A percentile compares a stretch with the other conserved stretches of the same genome.
phyloP scores from a whole-genome alignment of 2,888 invertebrate genomes.

The Euphydryas editha region DNA sequence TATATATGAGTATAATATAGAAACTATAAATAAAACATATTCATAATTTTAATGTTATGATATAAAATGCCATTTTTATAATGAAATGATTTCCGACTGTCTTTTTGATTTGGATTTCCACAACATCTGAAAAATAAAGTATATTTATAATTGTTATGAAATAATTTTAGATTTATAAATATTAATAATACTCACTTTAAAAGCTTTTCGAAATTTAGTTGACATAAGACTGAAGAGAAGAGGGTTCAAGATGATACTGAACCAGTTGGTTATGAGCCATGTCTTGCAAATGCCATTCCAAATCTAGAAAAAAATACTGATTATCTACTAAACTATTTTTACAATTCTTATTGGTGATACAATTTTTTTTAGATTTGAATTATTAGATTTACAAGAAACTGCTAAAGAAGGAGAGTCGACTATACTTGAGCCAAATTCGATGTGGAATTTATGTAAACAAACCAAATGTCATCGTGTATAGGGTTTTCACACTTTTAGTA shows the following conservation, averaged over 20 bases:
- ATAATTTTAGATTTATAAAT: too few species aligned
- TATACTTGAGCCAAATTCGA: too few species aligned
- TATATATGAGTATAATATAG: too few species aligned
- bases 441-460: too few species aligned
- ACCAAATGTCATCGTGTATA: too few species aligned
- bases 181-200: slow-evolving; percentile 54
- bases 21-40: too few species aligned
- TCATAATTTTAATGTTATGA: too few species aligned
- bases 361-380: too few species aligned
- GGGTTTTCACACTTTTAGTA: too few species aligned
- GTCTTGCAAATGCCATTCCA: slow-evolving; percentile 55
- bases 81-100: slow-evolving; percentile 13
- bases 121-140: slow-evolving; percentile 32
- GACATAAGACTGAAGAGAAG: slow-evolving; percentile 73
- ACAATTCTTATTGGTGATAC: background rate
- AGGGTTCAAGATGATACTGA: slow-evolving; percentile 68
- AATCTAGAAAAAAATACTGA: slow-evolving; percentile 52
- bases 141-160: background rate
- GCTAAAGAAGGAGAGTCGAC: too few species aligned
- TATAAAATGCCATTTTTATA: too few species aligned
- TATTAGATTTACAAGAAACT: too few species aligned
- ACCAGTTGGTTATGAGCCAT: slow-evolving; percentile 61
- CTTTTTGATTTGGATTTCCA: slow-evolving; percentile 30
- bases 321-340: background rate
- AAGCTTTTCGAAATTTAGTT: slow-evolving; percentile 66